Evolutionary conservation across 2,113 vertebrate genomes (phyloP), one percentile per base, ranked within the genome.

Genomic region (Caloenas nicobarica): DNA sequence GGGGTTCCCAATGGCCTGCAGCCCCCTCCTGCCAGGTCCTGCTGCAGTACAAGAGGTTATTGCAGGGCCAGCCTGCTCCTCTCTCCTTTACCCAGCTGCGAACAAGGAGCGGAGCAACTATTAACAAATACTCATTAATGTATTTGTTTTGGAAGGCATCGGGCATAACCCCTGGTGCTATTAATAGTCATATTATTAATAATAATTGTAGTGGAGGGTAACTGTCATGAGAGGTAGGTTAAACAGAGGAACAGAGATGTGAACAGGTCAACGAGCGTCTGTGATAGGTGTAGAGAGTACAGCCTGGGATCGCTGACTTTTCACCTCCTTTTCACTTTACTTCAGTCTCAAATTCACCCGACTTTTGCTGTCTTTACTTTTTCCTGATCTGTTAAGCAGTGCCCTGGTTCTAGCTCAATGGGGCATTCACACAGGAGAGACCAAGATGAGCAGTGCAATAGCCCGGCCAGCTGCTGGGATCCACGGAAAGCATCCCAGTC

Each of bases 71-170:
- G 16, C 71, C 33, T 51, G 26, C 46, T 54, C 51, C 22, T 56
- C 46, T 91, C 44, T 79, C 36, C 31, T 66, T 65, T 62, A 74
- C 58, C 57, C 24, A 23, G 51, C 53, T 8, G 42, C 56, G 80
- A 88, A 71, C 31, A 40, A 50, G 40, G 76, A 82, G 23, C 1
- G 19, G 76, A 78, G 76, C 29, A 74, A 53, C 40, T 76, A 57
- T 28, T 57, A 88, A 65, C 69, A 60, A 74, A 81, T 74, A 31
- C 33, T 54, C 22, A 2, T 36, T 68, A 42, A 53, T 19, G 26
- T 42, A 22, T 89, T 89, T 93, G 42, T 54, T 64, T 92, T 78
- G 92, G 57, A 91, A 93, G 66, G 71, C 69, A 88, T 29, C 34
- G 38, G 53, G 57, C 22, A 2, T 42, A 77, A 85, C 33, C 74